phyloP scores from a whole-genome alignment of 1,140 invertebrate species.

The Whitmania pigra region DNA sequence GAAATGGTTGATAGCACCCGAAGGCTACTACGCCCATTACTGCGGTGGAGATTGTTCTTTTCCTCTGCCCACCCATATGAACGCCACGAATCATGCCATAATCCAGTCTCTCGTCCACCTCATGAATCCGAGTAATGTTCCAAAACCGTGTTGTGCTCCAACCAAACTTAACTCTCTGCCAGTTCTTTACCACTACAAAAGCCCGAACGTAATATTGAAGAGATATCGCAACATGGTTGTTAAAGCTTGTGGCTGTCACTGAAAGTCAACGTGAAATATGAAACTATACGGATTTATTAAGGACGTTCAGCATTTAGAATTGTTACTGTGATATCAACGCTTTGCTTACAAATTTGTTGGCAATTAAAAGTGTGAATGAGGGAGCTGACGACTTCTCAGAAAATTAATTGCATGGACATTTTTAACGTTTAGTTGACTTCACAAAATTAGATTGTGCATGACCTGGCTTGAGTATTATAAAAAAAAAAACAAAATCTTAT shows the following conservation, averaged over 20 bases:
- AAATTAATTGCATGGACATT: no score
- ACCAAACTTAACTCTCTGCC: conserved; percentile 50
- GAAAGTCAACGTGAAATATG: no score
- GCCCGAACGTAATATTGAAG: conserved; percentile 54
- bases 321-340: no score
- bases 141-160: conserved; percentile 51
- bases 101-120: conserved; percentile 53
- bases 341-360: no score
- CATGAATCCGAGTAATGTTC: conserved; percentile 50
- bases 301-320: no score
- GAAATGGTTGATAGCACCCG: conserved; percentile 50
- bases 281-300: no score
- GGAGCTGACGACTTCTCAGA: no score
- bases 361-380: no score
- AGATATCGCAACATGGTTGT: conserved; percentile 57
- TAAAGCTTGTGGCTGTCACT: conserved; percentile 51
- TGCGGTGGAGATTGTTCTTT: conserved; percentile 54
- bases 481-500: no score
- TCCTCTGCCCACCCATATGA: conserved; percentile 46
- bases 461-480: no score
- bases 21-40: conserved; percentile 53
- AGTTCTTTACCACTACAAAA: conserved; percentile 54
- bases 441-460: no score
- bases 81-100: conserved; percentile 58
- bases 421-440: no score